Base-by-base conservation (phyloP, 2,888 invertebrate species). In the Eupithecia vulgata region DNA sequence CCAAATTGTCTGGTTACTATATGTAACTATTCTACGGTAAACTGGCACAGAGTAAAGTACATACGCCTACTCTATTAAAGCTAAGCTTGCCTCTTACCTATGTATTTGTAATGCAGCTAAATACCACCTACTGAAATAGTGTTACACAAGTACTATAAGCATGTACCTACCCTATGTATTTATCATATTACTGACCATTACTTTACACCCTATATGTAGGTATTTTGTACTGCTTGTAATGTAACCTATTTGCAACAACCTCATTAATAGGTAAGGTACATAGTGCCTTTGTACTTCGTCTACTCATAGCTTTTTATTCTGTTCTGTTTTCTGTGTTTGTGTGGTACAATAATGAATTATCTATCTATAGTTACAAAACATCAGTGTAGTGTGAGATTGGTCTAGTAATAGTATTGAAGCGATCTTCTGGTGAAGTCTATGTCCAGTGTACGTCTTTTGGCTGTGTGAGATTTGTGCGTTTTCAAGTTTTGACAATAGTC, bases 1-100 rank as follows among this genome's bases (percentile, higher is more conserved):
- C 79, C 79, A 82, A 85, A 82, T 83, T 81, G 80, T 37, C 35
- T 37, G 40, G 25, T 42, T 25, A 64, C 62, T 37, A 12, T 64
- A 62, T 62, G 35, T 37, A 35, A 62, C 17, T 64, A 12, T 21
- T n/a, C 35, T 10, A 35, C 7, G 34, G n/a, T 35, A n/a, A 37
- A n/a, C 5, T n/a, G 17, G n/a, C 37, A 34, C 62, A 59, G 25
- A 59, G 59, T 35, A n/a, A 37, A 12, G 12, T 64, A 30, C 30
- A 4, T 30, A 8, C n/a, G 62, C 35, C n/a, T 64, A 17, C 61
- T 30, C 48, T 21, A 10, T 48, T 52, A 52, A 25, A 52, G 52
- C 21, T 52, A 52, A 21, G 52, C 52, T 57, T 57, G 12, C 57
- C 57, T 57, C 25, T 12, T 21, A 45, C 48, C n/a, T 48, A n/a